phyloP scores from a whole-genome alignment of 2,113 vertebrate species.

The Pardalotus punctatus region DNA sequence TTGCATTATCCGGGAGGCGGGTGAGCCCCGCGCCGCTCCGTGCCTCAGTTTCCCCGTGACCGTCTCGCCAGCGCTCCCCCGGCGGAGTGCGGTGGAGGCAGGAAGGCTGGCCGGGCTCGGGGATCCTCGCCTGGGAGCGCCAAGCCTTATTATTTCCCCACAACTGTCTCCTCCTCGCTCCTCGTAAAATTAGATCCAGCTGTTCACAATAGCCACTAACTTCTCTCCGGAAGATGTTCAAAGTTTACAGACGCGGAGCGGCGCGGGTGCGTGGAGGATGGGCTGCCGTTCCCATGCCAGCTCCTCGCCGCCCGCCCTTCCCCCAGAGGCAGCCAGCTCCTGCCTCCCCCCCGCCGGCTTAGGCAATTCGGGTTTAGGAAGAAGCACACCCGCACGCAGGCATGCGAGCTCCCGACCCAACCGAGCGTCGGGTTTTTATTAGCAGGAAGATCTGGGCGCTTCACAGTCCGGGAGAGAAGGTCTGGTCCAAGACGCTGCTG shows the following conservation, averaged over 20 bases:
- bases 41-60: slow-evolving; percentile 12
- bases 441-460: background rate
- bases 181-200: slow-evolving; percentile 71
- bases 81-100: background rate
- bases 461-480: background rate
- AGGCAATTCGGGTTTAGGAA: slow-evolving; percentile 18
- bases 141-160: slow-evolving; percentile 60
- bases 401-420: background rate
- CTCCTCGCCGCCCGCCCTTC: slow-evolving; percentile 37
- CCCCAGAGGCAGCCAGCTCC: slow-evolving; percentile 52
- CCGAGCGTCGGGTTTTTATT: background rate
- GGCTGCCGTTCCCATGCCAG: slow-evolving; percentile 62
- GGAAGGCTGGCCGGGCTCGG: background rate
- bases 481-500: background rate
- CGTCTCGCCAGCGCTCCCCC: background rate
- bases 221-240: slow-evolving; percentile 70
- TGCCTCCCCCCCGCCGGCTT: background rate
- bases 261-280: slow-evolving; percentile 65
- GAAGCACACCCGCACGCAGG: background rate
- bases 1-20: accelerated
- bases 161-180: slow-evolving; percentile 68
- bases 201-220: slow-evolving; percentile 69
- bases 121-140: slow-evolving; percentile 50
- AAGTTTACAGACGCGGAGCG: slow-evolving; percentile 55
- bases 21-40: background rate